Percentiles rank a stretch among this genome's conserved stretches.
These are phyloP conservation scores for Spialia ferax DNA, from an alignment of 2,888 invertebrate genomes.

Conservation along the genomic window DNA sequence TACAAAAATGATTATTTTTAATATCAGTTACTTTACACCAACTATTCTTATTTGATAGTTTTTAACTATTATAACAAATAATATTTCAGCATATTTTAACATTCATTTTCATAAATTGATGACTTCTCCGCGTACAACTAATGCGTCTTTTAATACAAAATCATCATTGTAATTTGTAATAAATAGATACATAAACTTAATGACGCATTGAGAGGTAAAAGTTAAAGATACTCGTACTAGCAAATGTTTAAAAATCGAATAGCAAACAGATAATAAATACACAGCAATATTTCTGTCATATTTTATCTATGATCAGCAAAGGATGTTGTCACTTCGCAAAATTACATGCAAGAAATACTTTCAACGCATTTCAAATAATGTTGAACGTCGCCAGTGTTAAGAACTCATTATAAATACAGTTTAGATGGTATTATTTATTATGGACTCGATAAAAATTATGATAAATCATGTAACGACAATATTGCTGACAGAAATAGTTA, in stretches of 20 bases:
- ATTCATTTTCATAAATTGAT: not conserved
- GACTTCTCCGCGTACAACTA: no score
- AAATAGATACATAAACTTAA: not conserved
- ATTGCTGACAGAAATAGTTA: constrained; percentile 1
- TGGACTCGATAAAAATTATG: constrained; percentile 5
- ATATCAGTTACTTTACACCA: constrained; percentile 13
- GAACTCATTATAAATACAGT: constrained; percentile 24
- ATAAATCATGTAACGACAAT: constrained; percentile 3
- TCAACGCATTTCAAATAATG: constrained; percentile 28
- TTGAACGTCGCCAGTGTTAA: not conserved
- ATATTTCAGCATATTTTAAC: not conserved
- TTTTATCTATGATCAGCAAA: constrained; percentile 23
- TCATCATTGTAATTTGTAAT: no score
- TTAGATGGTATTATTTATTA: constrained; percentile 16
- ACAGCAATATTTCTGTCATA: constrained; percentile 31
- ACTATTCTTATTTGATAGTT: not conserved
- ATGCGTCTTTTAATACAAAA: no score
- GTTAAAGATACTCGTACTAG: not conserved
- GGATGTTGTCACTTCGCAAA: constrained; percentile 24
- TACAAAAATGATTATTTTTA: constrained; percentile 11
- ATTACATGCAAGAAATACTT: constrained; percentile 32
- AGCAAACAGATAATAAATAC: constrained; percentile 6
- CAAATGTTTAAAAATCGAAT: constrained; percentile 7
- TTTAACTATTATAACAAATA: not conserved
- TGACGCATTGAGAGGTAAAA: not conserved